Base-by-base conservation (phyloP, 2,888 invertebrate species). In the Smittia aterrima region DNA sequence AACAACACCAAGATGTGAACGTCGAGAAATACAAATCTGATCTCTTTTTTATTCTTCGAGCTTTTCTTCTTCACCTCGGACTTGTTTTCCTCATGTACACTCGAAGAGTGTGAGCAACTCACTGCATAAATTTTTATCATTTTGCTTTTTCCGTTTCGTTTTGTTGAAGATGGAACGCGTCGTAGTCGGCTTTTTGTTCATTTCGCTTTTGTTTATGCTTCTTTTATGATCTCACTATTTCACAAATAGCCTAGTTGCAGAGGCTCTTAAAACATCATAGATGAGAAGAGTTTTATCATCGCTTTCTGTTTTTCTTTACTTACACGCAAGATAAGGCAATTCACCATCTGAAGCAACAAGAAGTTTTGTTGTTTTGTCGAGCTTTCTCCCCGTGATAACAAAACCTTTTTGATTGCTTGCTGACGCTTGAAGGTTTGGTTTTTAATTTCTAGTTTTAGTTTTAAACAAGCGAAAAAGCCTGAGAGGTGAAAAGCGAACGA, bases 61-160 rank as follows among this genome's bases (percentile, higher is more conserved):
- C 47, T 11, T 47, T 47, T 3, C 47, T 47, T 47, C 16, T 32
- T 32, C 32, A 9, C 32, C 32, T 32, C 16, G 47, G 47, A 47
- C 47, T 47, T 47, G 47, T 16, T 47, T 47, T 6, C n/a, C 47
- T 47, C 16, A 11, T 47, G 13, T 32, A 32, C 32, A 9, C 32
- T 32, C 32, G 47, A 47, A 16, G 16, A 47, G n/a, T 47, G 47
- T 47, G 47, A 47, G 47, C 9, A 47, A n/a, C 47, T 47, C 16
- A 47, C 47, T 47, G 47, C 16, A 47, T 47, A 47, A 47, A 47
- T 47, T 47, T 47, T 47, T 47, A 47, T 47, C 47, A 3, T 47
- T 47, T 47, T 47, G 47, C 47, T 13, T 47, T n/a, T 47, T 47
- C n/a, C 32, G 32, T 47, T n/a, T 47, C n/a, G 47, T 11, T 47